Percentiles rank a stretch among this genome's conserved stretches.
These are phyloP conservation scores for Caenorhabditis sp. DNA, from an alignment of 2,888 invertebrate species.

Conservation along the genomic window DNA sequence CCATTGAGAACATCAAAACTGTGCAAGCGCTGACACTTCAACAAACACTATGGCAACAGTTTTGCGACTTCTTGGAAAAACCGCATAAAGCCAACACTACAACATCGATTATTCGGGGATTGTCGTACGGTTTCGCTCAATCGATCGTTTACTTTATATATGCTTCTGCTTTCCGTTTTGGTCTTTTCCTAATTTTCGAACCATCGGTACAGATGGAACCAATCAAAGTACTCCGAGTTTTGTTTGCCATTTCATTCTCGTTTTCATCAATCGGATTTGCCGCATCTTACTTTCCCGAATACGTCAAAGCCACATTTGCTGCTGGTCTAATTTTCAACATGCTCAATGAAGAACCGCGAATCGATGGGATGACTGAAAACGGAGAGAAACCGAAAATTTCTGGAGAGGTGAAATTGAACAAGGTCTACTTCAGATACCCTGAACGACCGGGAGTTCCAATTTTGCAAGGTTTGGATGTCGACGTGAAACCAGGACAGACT, in stretches of 20 bases:
- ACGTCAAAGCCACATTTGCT: conserved; percentile 71
- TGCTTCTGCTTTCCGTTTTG: conserved; percentile 71
- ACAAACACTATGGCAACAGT: conserved; percentile 66
- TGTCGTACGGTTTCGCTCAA: conserved; percentile 68
- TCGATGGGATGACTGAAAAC: conserved; percentile 52
- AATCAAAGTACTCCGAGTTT: conserved; percentile 72
- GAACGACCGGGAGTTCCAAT: conserved; percentile 63
- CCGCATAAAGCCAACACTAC: conserved; percentile 46
- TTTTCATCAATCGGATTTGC: conserved; percentile 73
- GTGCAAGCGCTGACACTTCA: conserved; percentile 72
- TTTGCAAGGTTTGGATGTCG: conserved; percentile 69
- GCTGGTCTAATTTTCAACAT: conserved; percentile 71
- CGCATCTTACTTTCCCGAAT: conserved; percentile 71
- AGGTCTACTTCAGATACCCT: conserved; percentile 72
- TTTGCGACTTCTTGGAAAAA: conserved; percentile 51
- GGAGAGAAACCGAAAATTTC: conserved; percentile 53
- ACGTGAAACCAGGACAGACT: conserved; percentile 68
- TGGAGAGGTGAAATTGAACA: conserved; percentile 69
- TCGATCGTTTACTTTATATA: conserved; percentile 72
- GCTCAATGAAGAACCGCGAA: conserved; percentile 68
- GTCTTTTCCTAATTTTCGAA: conserved; percentile 71
- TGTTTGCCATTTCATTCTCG: conserved; percentile 75
- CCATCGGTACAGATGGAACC: conserved; percentile 72
- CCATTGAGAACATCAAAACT: conserved; percentile 72
- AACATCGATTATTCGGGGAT: conserved; percentile 54